These are phyloP conservation scores for Monodelphis domestica DNA, from an alignment of 2,797 vertebrate genomes.

Conservation along the genomic window DNA sequence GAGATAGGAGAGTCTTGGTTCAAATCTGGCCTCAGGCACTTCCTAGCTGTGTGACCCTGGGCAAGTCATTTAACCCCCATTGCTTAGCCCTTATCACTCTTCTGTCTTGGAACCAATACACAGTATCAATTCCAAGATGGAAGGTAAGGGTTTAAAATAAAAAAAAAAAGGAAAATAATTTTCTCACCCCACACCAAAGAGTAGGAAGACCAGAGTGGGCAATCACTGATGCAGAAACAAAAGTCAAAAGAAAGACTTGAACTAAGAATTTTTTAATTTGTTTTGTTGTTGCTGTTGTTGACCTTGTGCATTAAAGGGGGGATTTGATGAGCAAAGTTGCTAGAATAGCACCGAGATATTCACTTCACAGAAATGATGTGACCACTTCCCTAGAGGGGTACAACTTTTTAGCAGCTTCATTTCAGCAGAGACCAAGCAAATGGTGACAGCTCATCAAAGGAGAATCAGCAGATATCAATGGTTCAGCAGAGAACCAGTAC, in stretches of 20 bases:
- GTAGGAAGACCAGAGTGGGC: background rate
- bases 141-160: too few species aligned
- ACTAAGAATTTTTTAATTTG: background rate
- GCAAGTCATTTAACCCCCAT: too few species aligned
- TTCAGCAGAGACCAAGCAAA: background rate
- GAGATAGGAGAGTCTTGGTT: too few species aligned
- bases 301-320: background rate
- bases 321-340: background rate
- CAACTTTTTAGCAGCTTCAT: background rate
- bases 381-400: background rate
- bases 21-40: too few species aligned
- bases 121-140: too few species aligned
- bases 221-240: background rate
- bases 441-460: background rate
- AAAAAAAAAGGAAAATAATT: too few species aligned
- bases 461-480: background rate
- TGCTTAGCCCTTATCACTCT: too few species aligned
- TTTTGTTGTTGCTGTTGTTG: too few species aligned
- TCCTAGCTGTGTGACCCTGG: too few species aligned
- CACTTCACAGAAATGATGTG: background rate
- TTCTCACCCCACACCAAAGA: background rate
- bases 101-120: too few species aligned
- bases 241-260: background rate
- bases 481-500: background rate
- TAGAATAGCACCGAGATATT: background rate